Percentiles rank a stretch among this genome's conserved stretches.
phyloP scores from a whole-genome alignment of 2,888 invertebrate species.

The Cacoxenus indagator region DNA sequence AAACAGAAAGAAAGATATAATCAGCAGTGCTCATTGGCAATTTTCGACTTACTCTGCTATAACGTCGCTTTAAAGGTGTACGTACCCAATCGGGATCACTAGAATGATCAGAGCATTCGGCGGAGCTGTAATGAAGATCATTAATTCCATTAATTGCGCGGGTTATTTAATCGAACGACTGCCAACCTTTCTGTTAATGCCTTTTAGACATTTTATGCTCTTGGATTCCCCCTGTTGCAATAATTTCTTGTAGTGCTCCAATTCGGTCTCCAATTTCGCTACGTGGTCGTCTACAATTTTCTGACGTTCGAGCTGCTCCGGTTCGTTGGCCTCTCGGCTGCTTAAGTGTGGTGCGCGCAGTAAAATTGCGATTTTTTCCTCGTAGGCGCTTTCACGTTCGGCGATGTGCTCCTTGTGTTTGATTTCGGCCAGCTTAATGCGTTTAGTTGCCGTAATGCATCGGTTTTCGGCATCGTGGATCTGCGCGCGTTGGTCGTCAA shows the following conservation, averaged over 20 bases:
- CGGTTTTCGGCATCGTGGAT: slow-evolving; percentile 70
- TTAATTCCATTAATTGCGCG: too few species aligned
- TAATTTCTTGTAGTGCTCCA: slow-evolving; percentile 47
- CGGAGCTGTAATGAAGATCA: too few species aligned
- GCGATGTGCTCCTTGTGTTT: slow-evolving; percentile 74
- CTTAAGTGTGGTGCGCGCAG: slow-evolving; percentile 53
- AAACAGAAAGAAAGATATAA: neutral
- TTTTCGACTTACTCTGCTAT: neutral
- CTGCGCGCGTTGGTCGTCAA: slow-evolving; percentile 73
- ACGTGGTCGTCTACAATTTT: slow-evolving; percentile 57
- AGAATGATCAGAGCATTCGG: too few species aligned
- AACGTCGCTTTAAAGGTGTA: slow-evolving; percentile 39
- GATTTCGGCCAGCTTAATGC: slow-evolving; percentile 72
- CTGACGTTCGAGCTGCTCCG: slow-evolving; percentile 49
- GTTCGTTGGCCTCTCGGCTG: slow-evolving; percentile 35
- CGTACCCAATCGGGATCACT: slow-evolving; percentile 52
- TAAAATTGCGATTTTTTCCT: slow-evolving; percentile 74
- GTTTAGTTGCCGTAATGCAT: slow-evolving; percentile 68
- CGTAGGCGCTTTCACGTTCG: slow-evolving; percentile 74
- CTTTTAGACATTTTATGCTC: too few species aligned
- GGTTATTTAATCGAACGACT: too few species aligned
- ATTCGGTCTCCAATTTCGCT: slow-evolving; percentile 56
- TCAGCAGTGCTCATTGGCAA: neutral
- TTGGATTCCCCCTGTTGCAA: slow-evolving; percentile 19
- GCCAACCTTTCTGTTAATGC: too few species aligned